Conservation (phyloP, 2,113 vertebrate species). For the Lophotis ruficrista region DNA sequence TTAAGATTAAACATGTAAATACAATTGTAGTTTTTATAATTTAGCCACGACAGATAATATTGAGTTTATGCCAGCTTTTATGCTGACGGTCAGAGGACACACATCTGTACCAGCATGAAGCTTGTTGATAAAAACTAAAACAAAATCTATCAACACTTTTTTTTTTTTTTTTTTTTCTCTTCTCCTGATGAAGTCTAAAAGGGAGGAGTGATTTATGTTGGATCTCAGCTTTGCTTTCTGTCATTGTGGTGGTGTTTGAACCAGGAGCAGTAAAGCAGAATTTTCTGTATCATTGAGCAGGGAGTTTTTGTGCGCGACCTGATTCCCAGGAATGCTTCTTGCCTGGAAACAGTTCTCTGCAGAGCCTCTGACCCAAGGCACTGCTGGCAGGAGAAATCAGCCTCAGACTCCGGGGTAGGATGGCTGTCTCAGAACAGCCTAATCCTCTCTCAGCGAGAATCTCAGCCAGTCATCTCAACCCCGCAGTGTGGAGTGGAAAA, state of each 20-base stretch:
- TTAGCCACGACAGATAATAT: background rate
- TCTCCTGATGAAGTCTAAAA: background rate
- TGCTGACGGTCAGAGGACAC: background rate
- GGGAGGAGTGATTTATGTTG: background rate
- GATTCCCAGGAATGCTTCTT: background rate
- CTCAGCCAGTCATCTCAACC: background rate
- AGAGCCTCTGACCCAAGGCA: background rate
- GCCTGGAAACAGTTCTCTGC: background rate
- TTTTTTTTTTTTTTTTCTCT: background rate
- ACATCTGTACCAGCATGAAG: background rate
- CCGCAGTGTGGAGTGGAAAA: background rate
- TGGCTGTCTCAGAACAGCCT: background rate
- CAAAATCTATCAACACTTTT: background rate
- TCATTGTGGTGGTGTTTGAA: background rate
- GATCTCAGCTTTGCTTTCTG: background rate
- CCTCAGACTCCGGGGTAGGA: background rate
- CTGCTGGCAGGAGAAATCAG: background rate
- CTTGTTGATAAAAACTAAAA: background rate
- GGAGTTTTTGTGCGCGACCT: background rate
- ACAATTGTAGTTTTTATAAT: background rate
- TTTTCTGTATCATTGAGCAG: background rate
- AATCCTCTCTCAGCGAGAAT: background rate
- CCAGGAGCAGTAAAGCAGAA: background rate
- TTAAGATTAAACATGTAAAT: background rate
- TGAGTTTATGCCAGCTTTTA: background rate